phyloP scores from a whole-genome alignment of 2,113 vertebrate genomes.

The Pristiophorus japonicus region DNA sequence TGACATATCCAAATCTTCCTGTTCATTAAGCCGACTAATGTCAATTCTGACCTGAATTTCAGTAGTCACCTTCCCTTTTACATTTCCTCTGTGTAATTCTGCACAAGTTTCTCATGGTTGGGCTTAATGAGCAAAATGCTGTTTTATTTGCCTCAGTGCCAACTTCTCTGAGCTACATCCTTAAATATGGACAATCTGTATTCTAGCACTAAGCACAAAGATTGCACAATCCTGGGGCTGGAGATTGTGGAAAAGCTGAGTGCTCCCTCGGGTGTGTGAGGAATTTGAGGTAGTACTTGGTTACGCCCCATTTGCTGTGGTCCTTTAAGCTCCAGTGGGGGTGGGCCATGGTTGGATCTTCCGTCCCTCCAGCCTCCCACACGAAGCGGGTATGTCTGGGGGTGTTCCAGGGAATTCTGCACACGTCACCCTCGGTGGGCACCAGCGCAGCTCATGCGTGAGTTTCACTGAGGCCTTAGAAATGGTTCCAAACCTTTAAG shows the following conservation, averaged over 20 bases:
- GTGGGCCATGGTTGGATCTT: not conserved
- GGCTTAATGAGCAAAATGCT: not conserved
- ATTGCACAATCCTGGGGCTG: not conserved
- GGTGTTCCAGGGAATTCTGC: not conserved
- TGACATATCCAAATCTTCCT: slow-evolving; percentile 12
- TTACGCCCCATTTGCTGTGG: not conserved
- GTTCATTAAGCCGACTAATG: slow-evolving; percentile 30
- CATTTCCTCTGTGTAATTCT: not conserved
- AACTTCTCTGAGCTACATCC: not conserved
- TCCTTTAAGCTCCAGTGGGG: not conserved
- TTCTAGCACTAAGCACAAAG: not conserved
- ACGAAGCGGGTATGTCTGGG: not conserved
- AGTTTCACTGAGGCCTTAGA: no score
- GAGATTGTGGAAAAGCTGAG: not conserved
- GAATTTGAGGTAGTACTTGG: not conserved
- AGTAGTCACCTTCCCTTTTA: not conserved
- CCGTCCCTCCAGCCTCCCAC: not conserved
- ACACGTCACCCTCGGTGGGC: no score
- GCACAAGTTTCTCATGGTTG: slow-evolving; percentile 8
- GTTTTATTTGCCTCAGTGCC: not conserved
- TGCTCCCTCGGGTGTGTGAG: not conserved
- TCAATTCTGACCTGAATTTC: slow-evolving; percentile 33
- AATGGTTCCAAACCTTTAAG: no score
- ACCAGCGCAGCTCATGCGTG: no score
- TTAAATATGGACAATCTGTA: not conserved